Conservation (phyloP, 2,113 vertebrate genomes). For the Pterocles gutturalis region DNA sequence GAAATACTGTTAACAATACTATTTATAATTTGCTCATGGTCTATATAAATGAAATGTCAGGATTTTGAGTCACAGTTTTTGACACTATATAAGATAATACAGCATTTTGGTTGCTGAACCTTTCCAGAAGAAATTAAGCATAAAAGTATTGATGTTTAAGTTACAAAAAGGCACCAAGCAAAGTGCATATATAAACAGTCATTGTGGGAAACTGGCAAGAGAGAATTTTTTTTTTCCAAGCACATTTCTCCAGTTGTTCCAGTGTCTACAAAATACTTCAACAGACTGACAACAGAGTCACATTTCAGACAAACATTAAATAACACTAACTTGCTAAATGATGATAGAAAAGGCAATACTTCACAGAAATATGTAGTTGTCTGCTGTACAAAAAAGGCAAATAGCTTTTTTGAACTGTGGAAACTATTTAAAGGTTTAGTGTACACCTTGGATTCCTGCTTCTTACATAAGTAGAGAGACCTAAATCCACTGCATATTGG, state of each 20-base stretch:
- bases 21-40: not conserved
- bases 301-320: constrained; percentile 53
- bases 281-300: constrained; percentile 15
- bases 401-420: constrained; percentile 64
- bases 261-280: constrained; percentile 7
- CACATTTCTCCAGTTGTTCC: constrained; percentile 17
- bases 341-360: constrained; percentile 43
- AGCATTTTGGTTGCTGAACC: not conserved
- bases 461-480: constrained; percentile 59
- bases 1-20: not conserved
- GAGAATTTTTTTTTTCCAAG: not conserved
- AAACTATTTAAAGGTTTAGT: constrained; percentile 64
- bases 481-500: constrained; percentile 68
- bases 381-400: constrained; percentile 63
- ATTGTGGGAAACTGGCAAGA: not conserved
- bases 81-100: not conserved
- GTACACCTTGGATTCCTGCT: constrained; percentile 63
- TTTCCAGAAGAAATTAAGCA: not conserved
- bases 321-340: constrained; percentile 25
- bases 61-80: not conserved
- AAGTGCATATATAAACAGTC: not conserved
- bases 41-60: not conserved
- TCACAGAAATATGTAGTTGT: constrained; percentile 61
- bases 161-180: not conserved
- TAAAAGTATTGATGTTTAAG: not conserved